Conservation (phyloP, 2,888 invertebrate species). For the Cybosia mesomella region DNA sequence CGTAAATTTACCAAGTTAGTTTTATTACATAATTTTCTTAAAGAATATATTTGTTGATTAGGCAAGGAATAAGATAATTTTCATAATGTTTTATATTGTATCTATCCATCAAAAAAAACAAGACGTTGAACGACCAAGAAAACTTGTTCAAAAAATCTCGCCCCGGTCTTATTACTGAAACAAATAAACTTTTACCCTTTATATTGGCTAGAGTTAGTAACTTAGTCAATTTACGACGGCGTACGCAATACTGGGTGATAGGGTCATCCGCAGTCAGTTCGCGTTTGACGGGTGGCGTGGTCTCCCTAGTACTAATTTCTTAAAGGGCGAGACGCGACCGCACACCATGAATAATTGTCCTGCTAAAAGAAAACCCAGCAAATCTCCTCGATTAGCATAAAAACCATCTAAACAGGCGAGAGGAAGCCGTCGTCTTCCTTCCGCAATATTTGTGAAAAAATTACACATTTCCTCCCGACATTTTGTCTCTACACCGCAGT, state of each 20-base stretch:
- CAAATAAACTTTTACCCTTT: slow-evolving; percentile 24
- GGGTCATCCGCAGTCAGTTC: slow-evolving; percentile 18
- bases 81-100: background rate
- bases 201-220: slow-evolving; percentile 25
- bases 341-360: slow-evolving; percentile 80
- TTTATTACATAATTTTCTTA: no score
- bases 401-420: slow-evolving; percentile 83
- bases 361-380: slow-evolving; percentile 81
- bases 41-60: no score
- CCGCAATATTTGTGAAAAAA: slow-evolving; percentile 85
- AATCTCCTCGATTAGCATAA: slow-evolving; percentile 85
- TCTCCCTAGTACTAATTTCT: slow-evolving; percentile 70
- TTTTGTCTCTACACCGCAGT: slow-evolving; percentile 74
- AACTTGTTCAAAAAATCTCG: slow-evolving; percentile 10
- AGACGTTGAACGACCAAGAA: slow-evolving; percentile 3
- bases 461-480: slow-evolving; percentile 82
- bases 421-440: slow-evolving; percentile 83
- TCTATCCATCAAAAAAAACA: background rate
- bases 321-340: slow-evolving; percentile 65
- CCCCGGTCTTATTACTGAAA: slow-evolving; percentile 11
- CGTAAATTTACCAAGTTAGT: no score
- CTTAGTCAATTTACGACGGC: slow-evolving; percentile 28
- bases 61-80: background rate
- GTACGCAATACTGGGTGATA: slow-evolving; percentile 21
- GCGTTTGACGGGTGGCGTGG: slow-evolving; percentile 33